Evolutionary conservation across 2,888 invertebrate species (phyloP).

Genomic region (Lasioglossum vierecki): DNA sequence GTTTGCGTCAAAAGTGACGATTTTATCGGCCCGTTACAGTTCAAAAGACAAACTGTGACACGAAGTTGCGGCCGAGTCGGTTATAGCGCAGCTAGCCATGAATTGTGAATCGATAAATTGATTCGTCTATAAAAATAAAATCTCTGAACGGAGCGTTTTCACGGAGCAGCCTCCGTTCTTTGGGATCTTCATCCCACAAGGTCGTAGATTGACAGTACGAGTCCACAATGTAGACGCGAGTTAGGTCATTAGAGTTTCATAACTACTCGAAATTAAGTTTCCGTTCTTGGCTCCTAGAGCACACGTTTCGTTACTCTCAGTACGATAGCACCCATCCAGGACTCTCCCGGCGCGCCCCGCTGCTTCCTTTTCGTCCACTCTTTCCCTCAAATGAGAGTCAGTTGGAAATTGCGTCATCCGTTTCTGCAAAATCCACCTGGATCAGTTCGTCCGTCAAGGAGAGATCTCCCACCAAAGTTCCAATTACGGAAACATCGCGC

Average conservation of each 20-base stretch:
- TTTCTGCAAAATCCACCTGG: conserved; percentile 54
- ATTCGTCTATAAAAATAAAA: conserved; percentile 7
- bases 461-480: conserved; percentile 65
- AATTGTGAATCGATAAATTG: conserved; percentile 14
- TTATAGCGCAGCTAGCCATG: conserved; percentile 18
- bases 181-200: neutral
- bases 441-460: conserved; percentile 65
- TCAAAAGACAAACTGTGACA: conserved; percentile 5
- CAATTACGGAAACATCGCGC: conserved; percentile 70
- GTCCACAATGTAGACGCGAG: neutral
- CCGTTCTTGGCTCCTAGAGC: neutral
- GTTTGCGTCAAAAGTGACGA: conserved; percentile 7
- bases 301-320: conserved; percentile 30
- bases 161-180: neutral
- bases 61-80: neutral
- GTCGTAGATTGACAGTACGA: neutral
- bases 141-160: neutral
- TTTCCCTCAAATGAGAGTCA: conserved; percentile 52
- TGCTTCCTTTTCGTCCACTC: conserved; percentile 11
- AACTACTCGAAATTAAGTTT: conserved; percentile 37
- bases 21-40: neutral
- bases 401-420: conserved; percentile 61
- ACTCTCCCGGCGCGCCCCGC: neutral
- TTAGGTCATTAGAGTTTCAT: conserved; percentile 36
- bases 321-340: conserved; percentile 13